phyloP scores from a whole-genome alignment of 2,888 invertebrate species.

The Amblyteles armatorius region DNA sequence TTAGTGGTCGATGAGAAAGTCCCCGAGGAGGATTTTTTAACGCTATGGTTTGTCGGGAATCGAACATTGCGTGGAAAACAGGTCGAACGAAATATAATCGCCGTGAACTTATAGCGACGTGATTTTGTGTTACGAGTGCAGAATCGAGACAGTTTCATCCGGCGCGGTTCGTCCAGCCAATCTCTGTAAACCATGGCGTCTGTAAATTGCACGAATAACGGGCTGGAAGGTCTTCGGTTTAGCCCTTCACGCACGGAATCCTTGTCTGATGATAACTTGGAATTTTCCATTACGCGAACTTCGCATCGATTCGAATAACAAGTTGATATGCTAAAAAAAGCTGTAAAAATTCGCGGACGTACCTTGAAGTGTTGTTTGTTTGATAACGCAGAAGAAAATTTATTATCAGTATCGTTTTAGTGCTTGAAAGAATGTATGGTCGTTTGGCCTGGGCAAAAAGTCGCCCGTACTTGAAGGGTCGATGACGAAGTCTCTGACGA shows the following conservation, averaged over 20 bases:
- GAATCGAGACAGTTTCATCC: not conserved
- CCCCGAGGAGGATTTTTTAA: not conserved
- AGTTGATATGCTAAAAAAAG: no score
- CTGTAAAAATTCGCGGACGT: no score
- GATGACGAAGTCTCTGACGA: not conserved
- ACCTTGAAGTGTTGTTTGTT: no score
- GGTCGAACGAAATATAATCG: not conserved
- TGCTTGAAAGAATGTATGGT: no score
- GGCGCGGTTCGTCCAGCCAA: slow-evolving; percentile 8
- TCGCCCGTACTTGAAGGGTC: not conserved
- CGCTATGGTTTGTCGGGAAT: slow-evolving; percentile 1
- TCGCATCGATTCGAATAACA: no score
- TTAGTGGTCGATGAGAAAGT: not conserved
- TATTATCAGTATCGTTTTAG: no score
- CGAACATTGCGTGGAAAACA: not conserved
- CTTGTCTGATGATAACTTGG: no score
- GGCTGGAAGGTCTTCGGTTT: not conserved
- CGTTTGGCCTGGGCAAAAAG: no score
- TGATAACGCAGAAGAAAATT: no score
- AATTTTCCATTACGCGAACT: no score
- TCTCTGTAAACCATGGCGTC: slow-evolving; percentile 3
- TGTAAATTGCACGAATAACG: not conserved
- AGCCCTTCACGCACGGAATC: no score
- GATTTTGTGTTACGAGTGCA: not conserved
- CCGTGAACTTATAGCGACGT: not conserved